Evolutionary conservation across 23 tunicate genomes (phyloP), one percentile per base, ranked within the genome.

Genomic region (Trididemnum clinides): DNA sequence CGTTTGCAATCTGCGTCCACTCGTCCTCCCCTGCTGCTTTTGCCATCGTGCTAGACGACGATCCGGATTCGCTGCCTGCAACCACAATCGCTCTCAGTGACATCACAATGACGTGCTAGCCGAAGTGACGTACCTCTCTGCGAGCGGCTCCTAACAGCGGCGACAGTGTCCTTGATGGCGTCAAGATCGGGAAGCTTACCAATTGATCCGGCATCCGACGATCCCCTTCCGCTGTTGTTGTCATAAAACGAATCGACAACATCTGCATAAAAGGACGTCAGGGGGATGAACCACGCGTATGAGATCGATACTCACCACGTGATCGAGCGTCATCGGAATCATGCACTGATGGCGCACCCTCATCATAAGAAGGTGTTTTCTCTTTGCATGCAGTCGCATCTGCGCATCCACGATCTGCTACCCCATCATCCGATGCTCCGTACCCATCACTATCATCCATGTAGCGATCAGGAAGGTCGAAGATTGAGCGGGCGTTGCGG

Each of bases 1-100:
- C 70, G 57, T 71, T 83, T 31, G 97, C 97, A 15, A 92, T 92
- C 87, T 87, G 87, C 25, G 86, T 82, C 94, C 94, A 89, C 37
- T 89, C 94, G 23, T 89, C 94, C 26, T 77, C 50, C 1, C 63
- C 5, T 21, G 12, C 5, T 7, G 21, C 76, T 2, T 10, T 28
- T 6, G 21, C 37, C 18, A 32, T 4, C 36, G 38, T 15, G 36
- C 7, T 28, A 6, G 7, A 35, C 4, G 69, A 62, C 26, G 69
- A 62, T 4, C 69, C 21, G 6, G 69, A 62, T 4, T 21, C 69
- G 27, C 69, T 62, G 15, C 15, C 54, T 44, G 54, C 10, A 44
- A 44, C n/a, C n/a, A n/a, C n/a, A n/a, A n/a, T n/a, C n/a, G n/a
- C n/a, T n/a, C n/a, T n/a, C n/a, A n/a, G n/a, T n/a, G n/a, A n/a